A percentile compares a stretch with the other conserved stretches of the same genome.
phyloP scores from a whole-genome alignment of 1,140 invertebrate genomes.

The Uloborus diversus region DNA sequence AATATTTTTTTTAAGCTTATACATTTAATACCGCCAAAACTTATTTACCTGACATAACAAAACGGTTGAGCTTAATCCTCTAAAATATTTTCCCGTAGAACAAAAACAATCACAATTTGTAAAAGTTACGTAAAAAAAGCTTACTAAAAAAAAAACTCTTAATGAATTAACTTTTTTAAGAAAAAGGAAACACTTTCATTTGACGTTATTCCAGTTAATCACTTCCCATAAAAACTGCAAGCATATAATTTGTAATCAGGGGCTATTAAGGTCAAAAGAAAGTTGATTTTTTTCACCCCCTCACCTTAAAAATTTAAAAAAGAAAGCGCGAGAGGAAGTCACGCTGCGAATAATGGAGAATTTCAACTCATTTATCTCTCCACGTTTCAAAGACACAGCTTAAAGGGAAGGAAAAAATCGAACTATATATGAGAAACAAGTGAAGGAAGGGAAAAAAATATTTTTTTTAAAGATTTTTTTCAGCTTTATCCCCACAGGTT shows the following conservation, averaged over 20 bases:
- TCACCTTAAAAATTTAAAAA: no score
- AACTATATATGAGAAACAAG: neutral
- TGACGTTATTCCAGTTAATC: neutral
- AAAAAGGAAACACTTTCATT: no score
- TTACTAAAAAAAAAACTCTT: no score
- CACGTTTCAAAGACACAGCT: conserved; percentile 50
- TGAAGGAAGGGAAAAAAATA: neutral
- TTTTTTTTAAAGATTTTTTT: conserved; percentile 24
- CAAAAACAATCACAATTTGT: no score
- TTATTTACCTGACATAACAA: no score
- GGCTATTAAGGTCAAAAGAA: conserved; percentile 55
- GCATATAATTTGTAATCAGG: conserved; percentile 45
- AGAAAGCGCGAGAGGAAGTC: neutral
- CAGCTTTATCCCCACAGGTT: conserved; percentile 44
- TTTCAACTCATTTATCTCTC: conserved; percentile 47
- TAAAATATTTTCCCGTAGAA: no score
- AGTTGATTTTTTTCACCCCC: conserved; percentile 13
- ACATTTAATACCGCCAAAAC: no score
- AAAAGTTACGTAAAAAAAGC: no score
- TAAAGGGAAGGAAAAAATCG: conserved; percentile 15
- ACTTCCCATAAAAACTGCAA: neutral
- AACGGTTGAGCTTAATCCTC: no score
- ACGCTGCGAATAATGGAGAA: conserved; percentile 37
- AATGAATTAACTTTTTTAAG: no score
- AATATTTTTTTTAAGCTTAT: no score